A percentile compares a stretch with the other conserved stretches of the same genome.
Conservation (phyloP, 1,140 invertebrate species). For the honey bee (Apis mellifera) region DNA sequence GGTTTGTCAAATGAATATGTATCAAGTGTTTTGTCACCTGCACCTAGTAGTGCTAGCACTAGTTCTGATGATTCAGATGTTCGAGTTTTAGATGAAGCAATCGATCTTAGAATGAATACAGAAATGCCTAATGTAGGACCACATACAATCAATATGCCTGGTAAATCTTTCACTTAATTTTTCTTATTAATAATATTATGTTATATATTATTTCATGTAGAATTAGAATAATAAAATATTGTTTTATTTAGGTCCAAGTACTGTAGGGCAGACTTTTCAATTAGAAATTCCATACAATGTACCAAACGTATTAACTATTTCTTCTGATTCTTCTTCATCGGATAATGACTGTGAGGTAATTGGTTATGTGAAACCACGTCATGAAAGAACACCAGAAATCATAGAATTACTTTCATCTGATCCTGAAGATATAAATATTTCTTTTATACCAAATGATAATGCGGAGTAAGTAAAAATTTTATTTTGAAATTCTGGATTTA, state of each 20-base stretch:
- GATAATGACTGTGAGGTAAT: constrained; percentile 77
- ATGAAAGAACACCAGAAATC: constrained; percentile 82
- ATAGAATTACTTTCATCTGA: constrained; percentile 80
- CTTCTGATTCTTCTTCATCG: constrained; percentile 67
- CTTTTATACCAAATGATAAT: constrained; percentile 41
- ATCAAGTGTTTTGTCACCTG: constrained; percentile 62
- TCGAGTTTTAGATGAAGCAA: constrained; percentile 66
- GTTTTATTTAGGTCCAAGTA: constrained; percentile 67
- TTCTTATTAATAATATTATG: not conserved
- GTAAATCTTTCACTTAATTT: constrained; percentile 37
- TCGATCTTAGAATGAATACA: constrained; percentile 61
- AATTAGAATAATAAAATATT: not conserved
- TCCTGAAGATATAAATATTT: constrained; percentile 51
- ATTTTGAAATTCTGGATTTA: not conserved
- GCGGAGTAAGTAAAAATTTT: constrained; percentile 40
- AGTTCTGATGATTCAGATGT: constrained; percentile 72
- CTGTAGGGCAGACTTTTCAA: constrained; percentile 64
- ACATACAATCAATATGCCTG: constrained; percentile 66
- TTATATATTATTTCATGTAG: not conserved
- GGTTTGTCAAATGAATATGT: constrained; percentile 67
- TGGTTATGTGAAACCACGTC: constrained; percentile 81
- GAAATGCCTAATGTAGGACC: constrained; percentile 56
- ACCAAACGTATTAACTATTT: constrained; percentile 68
- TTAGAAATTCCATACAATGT: constrained; percentile 39
- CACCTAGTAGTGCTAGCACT: constrained; percentile 52